Base-by-base conservation (phyloP, 2,113 vertebrate species). In the Pitta sordida region DNA sequence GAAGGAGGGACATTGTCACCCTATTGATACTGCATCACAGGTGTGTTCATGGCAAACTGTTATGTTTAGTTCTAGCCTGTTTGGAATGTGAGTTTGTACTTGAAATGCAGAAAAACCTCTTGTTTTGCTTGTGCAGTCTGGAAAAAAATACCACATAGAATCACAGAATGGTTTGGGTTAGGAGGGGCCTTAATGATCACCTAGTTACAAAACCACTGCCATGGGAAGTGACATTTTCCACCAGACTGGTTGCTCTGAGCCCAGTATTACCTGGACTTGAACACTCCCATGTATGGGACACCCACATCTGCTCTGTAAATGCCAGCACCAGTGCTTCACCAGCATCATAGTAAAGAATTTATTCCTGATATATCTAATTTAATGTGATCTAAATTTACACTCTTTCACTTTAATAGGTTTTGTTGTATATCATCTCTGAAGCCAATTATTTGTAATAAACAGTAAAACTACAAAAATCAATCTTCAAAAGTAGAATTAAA, bases 11-110 rank as follows among this genome's bases (percentile, higher is more conserved):
- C 19, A 27, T 12, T 65, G 4, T 1, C 30, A 12, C 7, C 10
- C 18, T 3, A 3, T 10, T 78, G 56, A 29, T 30, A 29, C 10
- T 53, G 30, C 2, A 4, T 19, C 1, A 5, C 0, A 2, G 15
- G 3, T n/a, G 15, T 15, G 10, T 62, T 3, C 6, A 3, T 48
- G 24, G 7, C 39, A 64, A 37, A 58, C 3, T 6, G 29, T 48
- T 26, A 12, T 13, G 5, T 36, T 34, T 87, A 8, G 37, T 62
- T 78, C 53, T 52, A 70, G n/a, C 13, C 9, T 46, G 22, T 32
- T 69, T 29, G 36, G 27, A 80, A 48, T 21, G 15, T 20, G 34
- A 46, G 12, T n/a, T 56, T 70, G 16, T 37, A 15, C 46, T 86
- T 73, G 36, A 80, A 68, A 81, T 41, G 20, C 18, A 62, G n/a